phyloP scores from a whole-genome alignment of 2,888 invertebrate genomes.

The Lochmaea capreae region DNA sequence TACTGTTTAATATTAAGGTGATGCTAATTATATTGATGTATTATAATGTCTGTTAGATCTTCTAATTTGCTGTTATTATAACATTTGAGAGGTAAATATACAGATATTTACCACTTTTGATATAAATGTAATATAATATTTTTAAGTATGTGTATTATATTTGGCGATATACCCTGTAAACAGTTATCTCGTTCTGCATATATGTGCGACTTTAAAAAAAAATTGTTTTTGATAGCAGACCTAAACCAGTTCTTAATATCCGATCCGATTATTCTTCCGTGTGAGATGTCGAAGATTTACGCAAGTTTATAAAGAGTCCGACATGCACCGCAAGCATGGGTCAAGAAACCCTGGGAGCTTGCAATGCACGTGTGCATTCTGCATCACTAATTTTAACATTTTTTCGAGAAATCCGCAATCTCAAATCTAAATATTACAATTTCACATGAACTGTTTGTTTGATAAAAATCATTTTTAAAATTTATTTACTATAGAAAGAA shows the following conservation, averaged over 20 bases:
- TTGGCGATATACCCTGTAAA: neutral
- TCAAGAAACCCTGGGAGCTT: constrained; percentile 29
- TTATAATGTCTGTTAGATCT: too few species aligned
- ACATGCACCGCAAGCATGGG: constrained; percentile 20
- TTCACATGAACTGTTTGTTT: neutral
- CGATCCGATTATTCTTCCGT: constrained; percentile 26
- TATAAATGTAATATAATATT: too few species aligned
- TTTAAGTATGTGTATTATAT: too few species aligned
- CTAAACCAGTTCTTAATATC: constrained; percentile 12
- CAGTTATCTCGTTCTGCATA: neutral
- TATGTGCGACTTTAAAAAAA: neutral
- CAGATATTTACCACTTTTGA: too few species aligned
- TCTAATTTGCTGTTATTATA: too few species aligned
- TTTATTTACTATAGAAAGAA: too few species aligned
- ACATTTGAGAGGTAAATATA: too few species aligned
- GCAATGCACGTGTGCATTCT: constrained; percentile 25
- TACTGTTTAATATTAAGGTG: too few species aligned
- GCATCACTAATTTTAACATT: constrained; percentile 32
- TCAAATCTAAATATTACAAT: neutral
- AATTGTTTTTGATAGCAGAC: neutral
- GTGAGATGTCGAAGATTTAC: constrained; percentile 36
- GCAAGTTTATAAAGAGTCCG: constrained; percentile 26
- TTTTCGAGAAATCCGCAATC: constrained; percentile 9
- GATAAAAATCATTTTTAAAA: too few species aligned
- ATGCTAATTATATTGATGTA: too few species aligned